Percentiles rank a stretch among this genome's conserved stretches.
Conservation (phyloP, 2,888 invertebrate genomes). For the Frankliniella intonsa region DNA sequence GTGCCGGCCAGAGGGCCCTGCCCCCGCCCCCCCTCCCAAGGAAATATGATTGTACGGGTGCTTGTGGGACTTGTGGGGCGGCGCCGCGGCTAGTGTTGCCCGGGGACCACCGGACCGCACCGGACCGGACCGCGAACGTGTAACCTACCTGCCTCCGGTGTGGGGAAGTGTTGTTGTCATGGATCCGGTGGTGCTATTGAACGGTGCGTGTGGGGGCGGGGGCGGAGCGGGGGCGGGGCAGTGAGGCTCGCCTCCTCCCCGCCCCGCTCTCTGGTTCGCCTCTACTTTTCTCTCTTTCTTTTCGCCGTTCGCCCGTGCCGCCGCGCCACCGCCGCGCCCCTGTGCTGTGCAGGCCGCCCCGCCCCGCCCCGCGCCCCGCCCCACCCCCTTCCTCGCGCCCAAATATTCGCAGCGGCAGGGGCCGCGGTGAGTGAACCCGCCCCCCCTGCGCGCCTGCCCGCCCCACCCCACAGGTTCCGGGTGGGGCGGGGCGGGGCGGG, state of each 20-base stretch:
- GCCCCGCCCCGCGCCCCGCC: not conserved
- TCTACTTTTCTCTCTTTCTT: not conserved
- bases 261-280: not conserved
- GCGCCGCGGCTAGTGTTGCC: not conserved
- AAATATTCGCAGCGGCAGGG: too few species aligned
- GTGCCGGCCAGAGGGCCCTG: not conserved
- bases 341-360: not conserved
- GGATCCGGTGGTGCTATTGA: not conserved
- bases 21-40: not conserved
- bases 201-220: not conserved
- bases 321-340: not conserved
- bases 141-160: too few species aligned
- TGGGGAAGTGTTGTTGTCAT: not conserved
- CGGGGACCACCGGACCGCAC: not conserved
- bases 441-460: too few species aligned
- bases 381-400: not conserved
- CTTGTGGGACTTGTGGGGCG: not conserved
- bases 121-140: not conserved
- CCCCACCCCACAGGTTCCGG: not conserved
- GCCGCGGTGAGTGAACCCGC: too few species aligned
- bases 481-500: not conserved
- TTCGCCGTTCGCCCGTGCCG: not conserved
- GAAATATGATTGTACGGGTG: too few species aligned
- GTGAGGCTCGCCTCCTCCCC: not conserved
- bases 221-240: not conserved